These are phyloP conservation scores for Crenichthys baileyi DNA, from an alignment of 2,797 vertebrate species.

Conservation along the genomic window DNA sequence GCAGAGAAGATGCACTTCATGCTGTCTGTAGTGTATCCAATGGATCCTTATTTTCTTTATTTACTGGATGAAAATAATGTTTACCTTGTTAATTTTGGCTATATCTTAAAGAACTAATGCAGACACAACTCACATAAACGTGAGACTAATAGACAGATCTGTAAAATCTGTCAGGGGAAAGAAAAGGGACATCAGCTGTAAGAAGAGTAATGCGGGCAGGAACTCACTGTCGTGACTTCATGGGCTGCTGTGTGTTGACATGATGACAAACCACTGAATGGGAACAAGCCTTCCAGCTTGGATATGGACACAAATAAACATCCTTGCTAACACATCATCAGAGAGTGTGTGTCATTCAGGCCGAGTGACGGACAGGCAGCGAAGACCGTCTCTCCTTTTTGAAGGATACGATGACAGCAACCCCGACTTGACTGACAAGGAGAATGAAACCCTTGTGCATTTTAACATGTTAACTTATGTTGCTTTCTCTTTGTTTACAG, in stretches of 20 bases:
- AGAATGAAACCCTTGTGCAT: constrained; percentile 46
- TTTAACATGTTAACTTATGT: constrained; percentile 49
- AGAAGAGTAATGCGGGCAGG: constrained; percentile 11
- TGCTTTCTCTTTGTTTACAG: constrained; percentile 4
- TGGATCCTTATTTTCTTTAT: not conserved
- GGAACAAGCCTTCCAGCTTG: constrained; percentile 34
- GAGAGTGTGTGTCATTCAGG: constrained; percentile 18
- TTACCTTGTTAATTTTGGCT: not conserved
- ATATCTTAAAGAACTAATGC: not conserved
- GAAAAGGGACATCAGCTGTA: not conserved
- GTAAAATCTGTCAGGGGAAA: not conserved
- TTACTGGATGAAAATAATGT: not conserved
- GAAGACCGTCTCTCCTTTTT: constrained; percentile 15
- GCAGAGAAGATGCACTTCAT: not conserved
- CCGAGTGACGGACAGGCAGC: constrained; percentile 13
- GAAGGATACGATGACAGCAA: constrained; percentile 50
- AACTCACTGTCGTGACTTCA: constrained; percentile 37
- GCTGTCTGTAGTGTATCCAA: not conserved
- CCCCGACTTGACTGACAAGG: constrained; percentile 46
- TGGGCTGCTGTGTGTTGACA: constrained; percentile 43
- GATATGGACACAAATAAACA: constrained; percentile 18
- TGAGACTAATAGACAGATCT: not conserved
- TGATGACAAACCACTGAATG: constrained; percentile 45
- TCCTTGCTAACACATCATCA: constrained; percentile 15
- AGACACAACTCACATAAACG: not conserved